These are phyloP conservation scores for Lagopus muta DNA, from an alignment of 2,113 vertebrate genomes.

Conservation along the genomic window DNA sequence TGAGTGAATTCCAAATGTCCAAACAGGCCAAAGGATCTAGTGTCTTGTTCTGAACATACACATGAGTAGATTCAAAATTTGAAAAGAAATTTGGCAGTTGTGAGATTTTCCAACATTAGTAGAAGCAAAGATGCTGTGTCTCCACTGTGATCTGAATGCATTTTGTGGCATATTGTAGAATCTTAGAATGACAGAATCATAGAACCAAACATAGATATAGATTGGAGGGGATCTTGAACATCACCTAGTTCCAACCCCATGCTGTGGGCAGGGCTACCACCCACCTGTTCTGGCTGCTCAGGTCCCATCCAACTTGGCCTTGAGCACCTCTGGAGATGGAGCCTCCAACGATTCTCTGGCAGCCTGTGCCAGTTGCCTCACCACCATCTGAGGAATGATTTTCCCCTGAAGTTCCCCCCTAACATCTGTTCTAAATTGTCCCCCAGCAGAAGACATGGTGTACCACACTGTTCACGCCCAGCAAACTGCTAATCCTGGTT, in stretches of 20 bases:
- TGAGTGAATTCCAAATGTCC: neutral
- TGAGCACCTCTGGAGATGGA: too few relatives aligned
- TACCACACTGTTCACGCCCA: neutral
- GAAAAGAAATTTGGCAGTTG: neutral
- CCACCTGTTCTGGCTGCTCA: neutral
- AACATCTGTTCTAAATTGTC: too few relatives aligned
- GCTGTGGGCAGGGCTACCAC: neutral
- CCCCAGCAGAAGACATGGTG: neutral
- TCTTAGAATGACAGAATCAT: too few relatives aligned
- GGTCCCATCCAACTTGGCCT: too few relatives aligned
- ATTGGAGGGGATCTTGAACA: neutral
- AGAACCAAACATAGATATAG: too few relatives aligned
- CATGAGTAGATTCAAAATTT: neutral
- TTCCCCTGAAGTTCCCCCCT: too few relatives aligned
- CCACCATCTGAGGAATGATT: too few relatives aligned
- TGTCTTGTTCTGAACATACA: neutral
- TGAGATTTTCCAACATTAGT: neutral
- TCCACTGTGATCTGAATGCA: neutral
- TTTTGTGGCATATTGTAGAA: neutral
- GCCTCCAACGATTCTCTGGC: too few relatives aligned
- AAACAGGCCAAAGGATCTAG: neutral
- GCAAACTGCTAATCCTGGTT: accelerated
- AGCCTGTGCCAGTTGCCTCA: too few relatives aligned
- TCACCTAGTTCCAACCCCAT: neutral
- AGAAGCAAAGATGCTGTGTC: neutral